Conservation (phyloP, 2,888 invertebrate species). For the Limnephilus auricula region DNA sequence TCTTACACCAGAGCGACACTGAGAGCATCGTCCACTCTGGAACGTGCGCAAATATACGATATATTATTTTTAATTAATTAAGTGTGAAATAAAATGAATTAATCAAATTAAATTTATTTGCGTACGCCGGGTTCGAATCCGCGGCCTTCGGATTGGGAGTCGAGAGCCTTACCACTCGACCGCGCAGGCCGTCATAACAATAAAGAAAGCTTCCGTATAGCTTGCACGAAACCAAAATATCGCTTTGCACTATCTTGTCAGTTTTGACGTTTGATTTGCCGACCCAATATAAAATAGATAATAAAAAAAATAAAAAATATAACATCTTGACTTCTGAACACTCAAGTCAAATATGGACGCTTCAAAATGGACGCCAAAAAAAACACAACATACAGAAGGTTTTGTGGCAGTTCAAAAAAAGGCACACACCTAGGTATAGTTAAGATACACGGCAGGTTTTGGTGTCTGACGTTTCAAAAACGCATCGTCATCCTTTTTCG, state of each 20-base stretch:
- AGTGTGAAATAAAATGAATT: no score
- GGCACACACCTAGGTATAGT: not conserved
- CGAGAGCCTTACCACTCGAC: no score
- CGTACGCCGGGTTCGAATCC: no score
- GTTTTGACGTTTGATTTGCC: not conserved
- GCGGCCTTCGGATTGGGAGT: no score
- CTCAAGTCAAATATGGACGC: slow-evolving; percentile 14
- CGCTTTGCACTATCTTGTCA: not conserved
- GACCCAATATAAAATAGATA: not conserved
- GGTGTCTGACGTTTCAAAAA: slow-evolving; percentile 39
- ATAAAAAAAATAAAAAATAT: not conserved
- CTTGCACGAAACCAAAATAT: not conserved
- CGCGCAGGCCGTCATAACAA: no score
- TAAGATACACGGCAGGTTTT: not conserved
- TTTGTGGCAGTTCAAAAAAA: not conserved
- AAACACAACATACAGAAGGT: not conserved
- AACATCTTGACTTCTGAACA: not conserved
- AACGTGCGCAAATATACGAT: no score
- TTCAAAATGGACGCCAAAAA: slow-evolving; percentile 28
- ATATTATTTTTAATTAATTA: no score
- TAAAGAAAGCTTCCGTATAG: not conserved
- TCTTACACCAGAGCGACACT: no score
- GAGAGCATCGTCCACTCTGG: no score
- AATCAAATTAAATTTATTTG: no score
- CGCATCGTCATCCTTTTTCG: slow-evolving; percentile 60